Percentiles rank a stretch among this genome's conserved stretches.
These are phyloP conservation scores for Gila orcuttii DNA, from an alignment of 2,113 vertebrate genomes.

Conservation along the genomic window DNA sequence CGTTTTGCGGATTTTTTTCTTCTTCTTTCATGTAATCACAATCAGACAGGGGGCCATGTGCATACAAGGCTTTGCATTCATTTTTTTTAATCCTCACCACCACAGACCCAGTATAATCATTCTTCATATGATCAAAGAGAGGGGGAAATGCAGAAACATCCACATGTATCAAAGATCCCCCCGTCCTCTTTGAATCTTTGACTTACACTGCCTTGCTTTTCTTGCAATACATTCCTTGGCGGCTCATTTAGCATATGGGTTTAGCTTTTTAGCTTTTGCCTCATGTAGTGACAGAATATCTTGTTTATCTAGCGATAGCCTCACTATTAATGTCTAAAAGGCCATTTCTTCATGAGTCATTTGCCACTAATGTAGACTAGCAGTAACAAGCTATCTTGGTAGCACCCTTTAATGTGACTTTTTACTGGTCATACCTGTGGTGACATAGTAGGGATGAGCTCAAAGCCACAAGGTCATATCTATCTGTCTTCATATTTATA, in stretches of 20 bases:
- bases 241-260: conserved; percentile 38
- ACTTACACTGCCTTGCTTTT: conserved; percentile 18
- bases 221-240: conserved; percentile 17
- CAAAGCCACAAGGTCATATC: background rate
- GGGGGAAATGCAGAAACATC: background rate
- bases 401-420: background rate
- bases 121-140: conserved; percentile 56
- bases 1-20: background rate
- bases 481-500: too few species aligned
- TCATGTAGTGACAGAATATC: conserved; percentile 13
- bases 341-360: conserved; percentile 44
- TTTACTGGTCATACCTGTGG: background rate
- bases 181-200: background rate
- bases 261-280: conserved; percentile 24
- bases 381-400: background rate
- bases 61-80: conserved; percentile 58
- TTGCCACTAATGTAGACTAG: conserved; percentile 9
- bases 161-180: background rate
- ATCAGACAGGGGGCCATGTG: conserved; percentile 30
- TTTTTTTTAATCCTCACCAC: conserved; percentile 60
- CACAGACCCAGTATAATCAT: conserved; percentile 55
- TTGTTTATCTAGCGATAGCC: conserved; percentile 23
- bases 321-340: conserved; percentile 32
- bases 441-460: background rate
- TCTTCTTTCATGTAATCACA: conserved; percentile 10